These are phyloP conservation scores for Drosophila paracracens DNA, from an alignment of 2,888 invertebrate species.

Conservation along the genomic window DNA sequence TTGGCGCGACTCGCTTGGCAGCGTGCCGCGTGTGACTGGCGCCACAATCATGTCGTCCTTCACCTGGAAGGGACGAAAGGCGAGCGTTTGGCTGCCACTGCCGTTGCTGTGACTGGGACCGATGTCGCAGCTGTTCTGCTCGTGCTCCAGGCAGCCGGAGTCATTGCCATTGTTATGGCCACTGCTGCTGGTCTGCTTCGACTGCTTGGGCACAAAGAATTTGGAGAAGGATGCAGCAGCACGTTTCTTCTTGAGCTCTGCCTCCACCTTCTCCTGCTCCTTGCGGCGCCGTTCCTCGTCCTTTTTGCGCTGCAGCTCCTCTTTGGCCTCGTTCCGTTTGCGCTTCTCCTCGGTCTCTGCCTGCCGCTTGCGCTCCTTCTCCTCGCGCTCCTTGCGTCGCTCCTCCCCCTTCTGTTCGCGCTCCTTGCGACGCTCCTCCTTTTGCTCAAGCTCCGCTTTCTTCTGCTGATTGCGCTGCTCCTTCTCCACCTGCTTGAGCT, in stretches of 20 bases:
- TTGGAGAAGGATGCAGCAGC: slow-evolving; percentile 92
- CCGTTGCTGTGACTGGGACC: slow-evolving; percentile 25
- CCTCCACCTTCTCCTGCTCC: slow-evolving; percentile 89
- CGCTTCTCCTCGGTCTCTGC: slow-evolving; percentile 84
- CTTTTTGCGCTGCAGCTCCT: slow-evolving; percentile 80
- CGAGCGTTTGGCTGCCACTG: slow-evolving; percentile 72
- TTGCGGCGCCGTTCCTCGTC: slow-evolving; percentile 86
- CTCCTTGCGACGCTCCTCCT: slow-evolving; percentile 85
- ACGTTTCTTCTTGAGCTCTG: slow-evolving; percentile 91
- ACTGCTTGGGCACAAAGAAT: slow-evolving; percentile 89
- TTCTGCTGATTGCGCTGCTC: slow-evolving; percentile 77
- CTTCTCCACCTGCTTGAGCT: slow-evolving; percentile 83
- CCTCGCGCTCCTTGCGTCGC: slow-evolving; percentile 82
- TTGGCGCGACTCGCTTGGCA: slow-evolving; percentile 86
- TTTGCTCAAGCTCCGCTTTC: slow-evolving; percentile 85
- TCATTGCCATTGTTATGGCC: neutral
- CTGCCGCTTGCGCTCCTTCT: slow-evolving; percentile 81
- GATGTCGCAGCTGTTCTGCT: slow-evolving; percentile 58
- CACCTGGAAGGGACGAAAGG: slow-evolving; percentile 89
- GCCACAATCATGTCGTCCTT: slow-evolving; percentile 96
- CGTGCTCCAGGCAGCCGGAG: slow-evolving; percentile 71
- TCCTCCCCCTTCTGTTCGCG: slow-evolving; percentile 86
- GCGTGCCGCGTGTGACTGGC: slow-evolving; percentile 87
- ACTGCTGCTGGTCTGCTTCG: slow-evolving; percentile 62
- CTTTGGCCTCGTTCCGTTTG: slow-evolving; percentile 84